Evolutionary conservation across 2,888 invertebrate genomes (phyloP), one percentile per base, ranked within the genome.

Genomic region (Drosophila mayaguana): DNA sequence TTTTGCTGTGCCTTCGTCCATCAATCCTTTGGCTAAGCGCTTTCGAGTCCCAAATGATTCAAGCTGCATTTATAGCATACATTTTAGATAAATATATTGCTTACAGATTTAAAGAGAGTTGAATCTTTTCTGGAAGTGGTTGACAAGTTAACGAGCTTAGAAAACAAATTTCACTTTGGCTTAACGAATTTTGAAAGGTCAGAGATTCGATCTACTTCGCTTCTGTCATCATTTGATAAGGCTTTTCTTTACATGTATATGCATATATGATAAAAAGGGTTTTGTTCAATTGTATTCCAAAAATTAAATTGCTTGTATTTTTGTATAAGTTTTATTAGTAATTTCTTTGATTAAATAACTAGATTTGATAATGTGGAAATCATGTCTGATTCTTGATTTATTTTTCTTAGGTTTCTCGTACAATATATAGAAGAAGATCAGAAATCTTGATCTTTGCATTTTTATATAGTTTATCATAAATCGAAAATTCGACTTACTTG

Each of bases 21-120:
- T 64, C 78, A 77, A 77, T 71, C 61, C 72, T 57, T 71, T 74
- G 20, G 9, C 32, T 22, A 63, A 70, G 36, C 4, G 34, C 56
- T 54, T 54, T 34, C 38, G 0, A 51, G 18, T 12, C 42, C 7
- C 16, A 3, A 18, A 12, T 18, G 9, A 28, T 12, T 20, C 18
- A 14, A 7, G 12, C 6, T 42, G 14, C 12, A 11, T 8, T 42
- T 20, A 34, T 20, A 28, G 6, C 22, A 20, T 42, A 48, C 14
- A 42, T 67, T 20, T 34, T 48, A 16, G 25, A 20, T 12, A 42
- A 6, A 1, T 11, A 57, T 57, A 28, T 48, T 14, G 46, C 22
- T n/a, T 12, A n/a, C 25, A 25, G 7, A 40, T 25, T n/a, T 48
- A 11, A 48, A 3, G 11, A 6, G 5, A 9, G 20, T 7, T 6